Base-by-base conservation (phyloP, 2,888 invertebrate species). In the Zeuzera pyrina region DNA sequence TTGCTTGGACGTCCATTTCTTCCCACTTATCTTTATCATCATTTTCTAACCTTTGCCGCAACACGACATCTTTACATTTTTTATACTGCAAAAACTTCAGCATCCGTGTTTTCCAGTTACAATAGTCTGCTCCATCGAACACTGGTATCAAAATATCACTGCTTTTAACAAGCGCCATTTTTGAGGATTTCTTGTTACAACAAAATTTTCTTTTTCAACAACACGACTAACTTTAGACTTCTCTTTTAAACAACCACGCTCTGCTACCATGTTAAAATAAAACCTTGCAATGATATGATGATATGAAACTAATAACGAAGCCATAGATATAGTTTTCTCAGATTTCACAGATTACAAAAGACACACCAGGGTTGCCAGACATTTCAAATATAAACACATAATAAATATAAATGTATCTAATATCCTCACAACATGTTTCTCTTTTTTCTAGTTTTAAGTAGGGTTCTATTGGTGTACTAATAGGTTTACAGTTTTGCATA, bases 381-480 rank as follows among this genome's bases (percentile, higher is more conserved):
- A n/a, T n/a, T n/a, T n/a, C n/a, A n/a, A n/a, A n/a, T n/a, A n/a
- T n/a, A n/a, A n/a, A n/a, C n/a, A n/a, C n/a, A n/a, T n/a, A n/a
- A n/a, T n/a, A n/a, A n/a, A n/a, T n/a, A n/a, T n/a, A n/a, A n/a
- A n/a, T n/a, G n/a, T n/a, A n/a, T n/a, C 8, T 7, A 19, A 7
- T 19, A n/a, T n/a, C n/a, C n/a, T n/a, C n/a, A n/a, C n/a, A n/a
- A n/a, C n/a, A n/a, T n/a, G n/a, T n/a, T n/a, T n/a, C n/a, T n/a
- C n/a, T n/a, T n/a, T n/a, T n/a, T n/a, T n/a, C n/a, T n/a, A n/a
- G n/a, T n/a, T n/a, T n/a, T n/a, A n/a, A n/a, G n/a, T n/a, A n/a
- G n/a, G n/a, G n/a, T n/a, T n/a, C n/a, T 32, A 35, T 35, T 28
- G 34, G 32, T 14, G 30, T 24, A 10, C 3, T 11, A 4, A 24